These are phyloP conservation scores for Doris montereyensis DNA, from an alignment of 2,888 invertebrate genomes.

Conservation along the genomic window DNA sequence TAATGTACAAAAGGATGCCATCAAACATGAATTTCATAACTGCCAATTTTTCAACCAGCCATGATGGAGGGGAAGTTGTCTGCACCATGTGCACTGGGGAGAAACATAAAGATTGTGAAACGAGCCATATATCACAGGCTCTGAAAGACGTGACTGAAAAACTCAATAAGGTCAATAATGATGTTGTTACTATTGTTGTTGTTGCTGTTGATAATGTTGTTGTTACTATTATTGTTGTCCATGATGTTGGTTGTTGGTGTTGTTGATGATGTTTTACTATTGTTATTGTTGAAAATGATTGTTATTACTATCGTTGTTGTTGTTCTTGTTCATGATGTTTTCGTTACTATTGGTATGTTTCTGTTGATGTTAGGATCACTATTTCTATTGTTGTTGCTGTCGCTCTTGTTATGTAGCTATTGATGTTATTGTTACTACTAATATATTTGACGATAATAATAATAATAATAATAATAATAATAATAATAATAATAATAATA, in stretches of 20 bases:
- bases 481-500: neutral
- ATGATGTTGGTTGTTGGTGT: neutral
- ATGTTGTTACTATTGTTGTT: too few relatives aligned
- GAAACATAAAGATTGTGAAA: neutral
- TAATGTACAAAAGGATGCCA: too few relatives aligned
- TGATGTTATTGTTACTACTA: neutral
- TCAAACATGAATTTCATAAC: too few relatives aligned
- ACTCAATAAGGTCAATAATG: neutral
- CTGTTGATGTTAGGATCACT: constrained; percentile 20
- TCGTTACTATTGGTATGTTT: constrained; percentile 20
- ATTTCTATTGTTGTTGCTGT: constrained; percentile 26
- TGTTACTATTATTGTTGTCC: neutral
- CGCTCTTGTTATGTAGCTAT: neutral
- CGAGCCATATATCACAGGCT: neutral
- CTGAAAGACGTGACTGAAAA: constrained; percentile 10
- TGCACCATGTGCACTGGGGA: constrained; percentile 7
- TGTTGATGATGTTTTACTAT: neutral
- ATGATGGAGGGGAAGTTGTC: neutral
- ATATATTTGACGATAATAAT: neutral
- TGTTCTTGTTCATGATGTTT: constrained; percentile 13
- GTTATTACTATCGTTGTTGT: neutral
- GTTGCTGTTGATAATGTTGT: neutral
- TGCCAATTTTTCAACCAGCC: too few relatives aligned
- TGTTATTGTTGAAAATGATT: neutral
- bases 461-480: neutral